Conservation (phyloP, 2,113 vertebrate genomes). For the Brienomyrus longianalis region DNA sequence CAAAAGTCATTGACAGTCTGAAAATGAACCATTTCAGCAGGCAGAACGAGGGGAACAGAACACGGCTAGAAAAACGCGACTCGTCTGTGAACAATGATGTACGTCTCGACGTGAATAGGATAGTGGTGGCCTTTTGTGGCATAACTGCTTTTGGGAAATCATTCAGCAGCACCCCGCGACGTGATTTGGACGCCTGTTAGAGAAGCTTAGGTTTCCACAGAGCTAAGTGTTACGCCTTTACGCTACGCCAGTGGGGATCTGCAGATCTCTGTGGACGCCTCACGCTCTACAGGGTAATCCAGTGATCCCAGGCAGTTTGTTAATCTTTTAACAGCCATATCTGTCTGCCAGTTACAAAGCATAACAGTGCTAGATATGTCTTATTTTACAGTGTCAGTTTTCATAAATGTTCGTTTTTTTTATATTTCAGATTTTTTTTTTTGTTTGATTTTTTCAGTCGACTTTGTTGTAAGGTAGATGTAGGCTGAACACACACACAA, state of each 20-base stretch:
- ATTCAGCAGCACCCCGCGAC: not conserved
- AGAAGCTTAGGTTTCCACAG: not conserved
- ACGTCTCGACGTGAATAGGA: not conserved
- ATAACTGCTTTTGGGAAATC: not conserved
- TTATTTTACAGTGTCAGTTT: not conserved
- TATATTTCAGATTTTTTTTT: not conserved
- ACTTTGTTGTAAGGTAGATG: not conserved
- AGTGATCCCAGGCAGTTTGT: not conserved
- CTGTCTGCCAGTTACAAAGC: not conserved
- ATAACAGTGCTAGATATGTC: not conserved
- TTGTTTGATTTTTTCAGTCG: not conserved
- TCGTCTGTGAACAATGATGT: not conserved
- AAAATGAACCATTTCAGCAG: conserved; percentile 12
- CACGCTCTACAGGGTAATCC: not conserved
- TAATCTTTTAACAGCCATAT: not conserved
- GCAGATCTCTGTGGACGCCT: not conserved
- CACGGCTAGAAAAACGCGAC: not conserved
- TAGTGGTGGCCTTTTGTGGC: not conserved
- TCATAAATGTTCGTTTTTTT: not conserved
- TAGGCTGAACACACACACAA: not conserved
- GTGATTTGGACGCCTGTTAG: not conserved
- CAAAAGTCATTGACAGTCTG: conserved; percentile 8
- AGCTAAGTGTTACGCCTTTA: not conserved
- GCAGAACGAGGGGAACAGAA: not conserved
- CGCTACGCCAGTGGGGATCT: not conserved